A percentile compares a stretch with the other conserved stretches of the same genome.
Conservation (phyloP, 1,140 invertebrate species). For the Arctopsyche grandis region DNA sequence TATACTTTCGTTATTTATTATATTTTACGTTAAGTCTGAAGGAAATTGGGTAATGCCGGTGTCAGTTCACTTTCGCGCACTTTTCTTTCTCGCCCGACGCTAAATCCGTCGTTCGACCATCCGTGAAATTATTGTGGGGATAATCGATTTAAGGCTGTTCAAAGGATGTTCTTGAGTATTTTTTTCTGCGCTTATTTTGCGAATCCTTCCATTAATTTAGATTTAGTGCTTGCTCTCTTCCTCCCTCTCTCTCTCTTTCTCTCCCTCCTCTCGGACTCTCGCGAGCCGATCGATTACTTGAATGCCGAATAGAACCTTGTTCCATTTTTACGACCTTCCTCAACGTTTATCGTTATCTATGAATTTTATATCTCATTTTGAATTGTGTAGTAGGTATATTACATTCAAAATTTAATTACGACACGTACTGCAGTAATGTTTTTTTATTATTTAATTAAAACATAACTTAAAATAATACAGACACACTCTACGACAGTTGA, state of each 20-base stretch:
- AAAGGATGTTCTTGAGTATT: not conserved
- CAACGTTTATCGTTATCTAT: slow-evolving; percentile 11
- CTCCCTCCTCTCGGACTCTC: not conserved
- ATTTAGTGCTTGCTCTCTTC: not conserved
- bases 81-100: not conserved
- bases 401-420: too few relatives aligned
- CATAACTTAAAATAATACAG: too few relatives aligned
- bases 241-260: too few relatives aligned
- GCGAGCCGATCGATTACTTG: not conserved
- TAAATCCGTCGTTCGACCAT: not conserved
- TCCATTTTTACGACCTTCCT: slow-evolving; percentile 25
- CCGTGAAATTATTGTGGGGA: slow-evolving; percentile 9
- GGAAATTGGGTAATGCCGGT: slow-evolving; percentile 3
- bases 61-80: not conserved
- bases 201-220: slow-evolving; percentile 20
- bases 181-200: not conserved
- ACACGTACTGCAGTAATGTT: too few relatives aligned
- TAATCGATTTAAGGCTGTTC: slow-evolving; percentile 10
- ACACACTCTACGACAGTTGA: too few relatives aligned
- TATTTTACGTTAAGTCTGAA: not conserved
- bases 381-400: not conserved
- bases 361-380: not conserved
- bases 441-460: too few relatives aligned
- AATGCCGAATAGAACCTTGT: slow-evolving; percentile 9
- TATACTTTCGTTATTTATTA: not conserved